phyloP scores from a whole-genome alignment of 2,888 invertebrate species.

The Sinodicranocentrus sp. region DNA sequence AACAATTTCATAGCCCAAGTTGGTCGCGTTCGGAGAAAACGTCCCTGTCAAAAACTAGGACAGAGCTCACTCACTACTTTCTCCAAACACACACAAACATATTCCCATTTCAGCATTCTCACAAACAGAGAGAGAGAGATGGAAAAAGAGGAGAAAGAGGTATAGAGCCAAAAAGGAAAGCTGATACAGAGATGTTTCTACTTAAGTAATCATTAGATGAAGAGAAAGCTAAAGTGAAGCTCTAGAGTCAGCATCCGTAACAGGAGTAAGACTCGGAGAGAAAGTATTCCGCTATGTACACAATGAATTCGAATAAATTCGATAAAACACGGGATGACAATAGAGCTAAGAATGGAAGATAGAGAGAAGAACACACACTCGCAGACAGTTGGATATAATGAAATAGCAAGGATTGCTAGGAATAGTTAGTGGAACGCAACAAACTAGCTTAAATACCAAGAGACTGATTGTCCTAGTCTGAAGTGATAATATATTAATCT shows the following conservation, averaged over 20 bases:
- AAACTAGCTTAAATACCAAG: slow-evolving; percentile 63
- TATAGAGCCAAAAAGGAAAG: background rate
- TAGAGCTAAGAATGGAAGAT: slow-evolving; percentile 28
- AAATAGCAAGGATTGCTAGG: background rate
- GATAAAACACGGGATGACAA: slow-evolving; percentile 54
- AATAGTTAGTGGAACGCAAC: slow-evolving; percentile 51
- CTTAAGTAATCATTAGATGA: slow-evolving; percentile 52
- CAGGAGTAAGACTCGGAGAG: slow-evolving; percentile 14
- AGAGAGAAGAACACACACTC: no score
- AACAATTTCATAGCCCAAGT: background rate
- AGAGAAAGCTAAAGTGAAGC: slow-evolving; percentile 11
- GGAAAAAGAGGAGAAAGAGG: background rate
- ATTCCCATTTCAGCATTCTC: background rate
- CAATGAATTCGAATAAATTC: slow-evolving; percentile 59
- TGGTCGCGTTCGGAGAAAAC: background rate
- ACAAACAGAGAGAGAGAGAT: background rate
- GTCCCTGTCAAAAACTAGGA: slow-evolving; percentile 64
- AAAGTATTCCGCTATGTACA: slow-evolving; percentile 9
- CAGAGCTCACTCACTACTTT: slow-evolving; percentile 27
- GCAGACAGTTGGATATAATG: background rate
- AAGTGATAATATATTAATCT: slow-evolving; percentile 67
- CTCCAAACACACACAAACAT: background rate
- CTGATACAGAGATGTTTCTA: slow-evolving; percentile 33
- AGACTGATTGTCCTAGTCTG: slow-evolving; percentile 65
- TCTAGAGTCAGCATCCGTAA: slow-evolving; percentile 37